These are phyloP conservation scores for Schlechtendalia chinensis DNA, from an alignment of 1,140 invertebrate genomes.

Conservation along the genomic window DNA sequence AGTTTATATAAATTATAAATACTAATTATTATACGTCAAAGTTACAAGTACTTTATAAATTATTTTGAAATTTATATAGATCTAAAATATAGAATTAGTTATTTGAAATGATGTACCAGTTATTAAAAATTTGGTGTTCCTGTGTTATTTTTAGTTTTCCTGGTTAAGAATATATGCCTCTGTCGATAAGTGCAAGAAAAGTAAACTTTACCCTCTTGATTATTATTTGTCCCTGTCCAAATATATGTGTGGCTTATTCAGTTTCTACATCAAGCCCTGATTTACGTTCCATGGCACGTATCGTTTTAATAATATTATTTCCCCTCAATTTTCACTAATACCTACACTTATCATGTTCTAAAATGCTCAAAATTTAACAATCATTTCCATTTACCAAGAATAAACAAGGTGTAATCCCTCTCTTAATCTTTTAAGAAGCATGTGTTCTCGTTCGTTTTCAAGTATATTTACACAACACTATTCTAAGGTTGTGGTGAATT, in stretches of 20 bases:
- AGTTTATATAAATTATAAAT: too few relatives aligned
- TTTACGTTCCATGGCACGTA: constrained; percentile 31
- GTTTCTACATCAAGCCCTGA: neutral
- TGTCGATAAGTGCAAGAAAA: neutral
- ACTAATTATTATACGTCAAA: too few relatives aligned
- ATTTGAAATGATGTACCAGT: neutral
- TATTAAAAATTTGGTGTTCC: neutral
- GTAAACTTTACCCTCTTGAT: neutral
- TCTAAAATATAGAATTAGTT: too few relatives aligned
- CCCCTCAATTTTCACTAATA: neutral
- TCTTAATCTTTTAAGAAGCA: constrained; percentile 8
- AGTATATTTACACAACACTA: constrained; percentile 35
- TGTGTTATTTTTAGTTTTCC: neutral
- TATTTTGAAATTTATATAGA: too few relatives aligned
- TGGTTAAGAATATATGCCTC: neutral
- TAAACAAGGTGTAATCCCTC: constrained; percentile 37
- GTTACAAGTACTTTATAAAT: too few relatives aligned
- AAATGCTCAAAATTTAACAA: constrained; percentile 27
- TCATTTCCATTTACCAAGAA: constrained; percentile 15
- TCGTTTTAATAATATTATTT: constrained; percentile 34
- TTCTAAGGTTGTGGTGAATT: neutral
- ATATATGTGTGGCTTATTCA: neutral
- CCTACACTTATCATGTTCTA: neutral
- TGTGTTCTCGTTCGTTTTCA: constrained; percentile 2
- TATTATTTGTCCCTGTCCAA: neutral